These are phyloP conservation scores for Pseudotriccus pelzelni DNA, from an alignment of 2,797 vertebrate genomes.

Conservation along the genomic window DNA sequence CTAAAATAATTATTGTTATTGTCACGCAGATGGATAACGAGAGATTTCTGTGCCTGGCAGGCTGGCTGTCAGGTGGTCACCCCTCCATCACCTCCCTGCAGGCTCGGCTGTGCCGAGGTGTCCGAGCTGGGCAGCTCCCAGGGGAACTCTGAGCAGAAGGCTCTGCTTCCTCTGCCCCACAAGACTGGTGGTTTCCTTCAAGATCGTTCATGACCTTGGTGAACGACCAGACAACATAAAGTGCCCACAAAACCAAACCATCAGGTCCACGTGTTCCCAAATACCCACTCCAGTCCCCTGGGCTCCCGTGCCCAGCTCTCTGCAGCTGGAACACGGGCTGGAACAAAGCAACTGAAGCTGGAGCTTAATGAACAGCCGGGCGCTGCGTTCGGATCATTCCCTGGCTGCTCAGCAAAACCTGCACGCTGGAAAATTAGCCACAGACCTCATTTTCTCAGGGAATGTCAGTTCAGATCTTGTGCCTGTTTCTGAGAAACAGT, in stretches of 20 bases:
- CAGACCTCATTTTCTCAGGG: not conserved
- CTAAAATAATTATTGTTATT: slow-evolving; percentile 21
- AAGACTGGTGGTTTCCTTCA: rapidly evolving
- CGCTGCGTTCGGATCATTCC: not conserved
- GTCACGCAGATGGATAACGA: slow-evolving; percentile 49
- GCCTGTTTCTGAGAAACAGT: not conserved
- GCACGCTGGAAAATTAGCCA: not conserved
- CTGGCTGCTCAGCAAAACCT: not conserved
- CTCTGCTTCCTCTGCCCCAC: not conserved
- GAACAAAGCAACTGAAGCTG: not conserved
- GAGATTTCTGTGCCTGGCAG: slow-evolving; percentile 43
- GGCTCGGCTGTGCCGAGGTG: not conserved
- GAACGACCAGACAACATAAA: not conserved
- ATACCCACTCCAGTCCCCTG: rapidly evolving
- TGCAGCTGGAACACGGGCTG: not conserved
- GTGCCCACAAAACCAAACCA: not conserved
- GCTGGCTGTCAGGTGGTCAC: not conserved
- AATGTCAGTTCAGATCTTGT: not conserved
- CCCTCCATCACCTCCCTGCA: not conserved
- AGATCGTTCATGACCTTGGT: rapidly evolving
- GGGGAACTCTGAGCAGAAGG: not conserved
- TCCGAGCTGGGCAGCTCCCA: not conserved
- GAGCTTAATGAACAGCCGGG: not conserved
- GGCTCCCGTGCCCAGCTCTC: not conserved
- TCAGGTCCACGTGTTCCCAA: rapidly evolving